Evolutionary conservation across 2,888 invertebrate genomes (phyloP).

Genomic region (Tetranychus piercei): DNA sequence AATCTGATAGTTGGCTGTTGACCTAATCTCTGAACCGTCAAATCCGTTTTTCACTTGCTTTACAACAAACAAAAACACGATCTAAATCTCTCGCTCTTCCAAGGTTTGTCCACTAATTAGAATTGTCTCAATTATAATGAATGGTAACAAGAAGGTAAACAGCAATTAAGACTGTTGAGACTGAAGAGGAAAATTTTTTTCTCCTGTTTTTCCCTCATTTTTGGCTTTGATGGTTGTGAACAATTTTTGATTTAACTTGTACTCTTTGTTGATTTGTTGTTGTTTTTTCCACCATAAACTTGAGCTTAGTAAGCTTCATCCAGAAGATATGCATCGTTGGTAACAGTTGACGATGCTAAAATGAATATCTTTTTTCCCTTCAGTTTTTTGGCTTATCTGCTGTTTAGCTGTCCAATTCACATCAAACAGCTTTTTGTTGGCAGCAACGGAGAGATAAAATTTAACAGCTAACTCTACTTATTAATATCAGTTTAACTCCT

Average conservation of each 20-base stretch:
- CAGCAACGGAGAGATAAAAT: too few relatives aligned
- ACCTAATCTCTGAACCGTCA: not conserved
- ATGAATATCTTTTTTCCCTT: not conserved
- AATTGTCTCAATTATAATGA: not conserved
- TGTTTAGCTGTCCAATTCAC: too few relatives aligned
- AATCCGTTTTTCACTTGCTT: not conserved
- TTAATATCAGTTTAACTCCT: too few relatives aligned
- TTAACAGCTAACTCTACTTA: too few relatives aligned
- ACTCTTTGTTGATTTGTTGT: not conserved
- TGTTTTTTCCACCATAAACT: not conserved
- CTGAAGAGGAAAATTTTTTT: not conserved
- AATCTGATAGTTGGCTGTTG: not conserved
- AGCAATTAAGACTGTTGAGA: not conserved
- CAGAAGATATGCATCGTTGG: not conserved
- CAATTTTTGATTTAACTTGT: not conserved
- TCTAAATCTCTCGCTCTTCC: not conserved
- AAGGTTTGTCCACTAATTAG: not conserved
- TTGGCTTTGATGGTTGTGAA: not conserved
- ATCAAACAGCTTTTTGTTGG: too few relatives aligned
- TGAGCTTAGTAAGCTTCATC: too few relatives aligned
- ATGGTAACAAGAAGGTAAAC: not conserved
- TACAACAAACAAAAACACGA: not conserved
- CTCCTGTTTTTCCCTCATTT: not conserved
- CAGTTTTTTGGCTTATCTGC: too few relatives aligned
- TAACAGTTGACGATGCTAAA: not conserved